Percentiles rank a stretch among this genome's conserved stretches.
Evolutionary conservation across 1,140 invertebrate species (phyloP).

Genomic region (Saccostrea echinata): DNA sequence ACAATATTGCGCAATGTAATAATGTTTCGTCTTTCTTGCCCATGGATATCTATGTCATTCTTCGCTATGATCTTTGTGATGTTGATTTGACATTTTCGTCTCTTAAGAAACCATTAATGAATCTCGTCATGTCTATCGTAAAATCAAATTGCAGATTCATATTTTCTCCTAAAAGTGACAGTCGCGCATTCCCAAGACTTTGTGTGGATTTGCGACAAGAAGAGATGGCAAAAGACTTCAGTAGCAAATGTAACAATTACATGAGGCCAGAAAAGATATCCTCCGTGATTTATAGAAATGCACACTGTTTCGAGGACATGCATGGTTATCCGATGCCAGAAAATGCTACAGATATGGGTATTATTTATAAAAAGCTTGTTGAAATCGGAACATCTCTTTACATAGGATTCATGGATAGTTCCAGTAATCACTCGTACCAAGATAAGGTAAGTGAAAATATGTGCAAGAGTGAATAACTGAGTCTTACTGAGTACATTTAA

Average conservation of each 20-base stretch:
- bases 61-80: not conserved
- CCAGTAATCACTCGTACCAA: not conserved
- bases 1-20: not conserved
- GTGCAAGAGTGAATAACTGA: too few species aligned
- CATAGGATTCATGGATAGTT: not conserved
- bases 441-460: not conserved
- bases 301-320: not conserved
- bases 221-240: not conserved
- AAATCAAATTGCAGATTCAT: not conserved
- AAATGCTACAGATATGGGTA: not conserved
- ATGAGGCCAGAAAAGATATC: not conserved
- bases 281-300: not conserved
- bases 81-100: not conserved
- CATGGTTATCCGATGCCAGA: not conserved
- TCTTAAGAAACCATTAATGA: not conserved
- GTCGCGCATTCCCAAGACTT: not conserved
- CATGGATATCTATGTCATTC: not conserved
- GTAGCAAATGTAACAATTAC: not conserved
- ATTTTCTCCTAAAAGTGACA: not conserved
- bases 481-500: too few species aligned
- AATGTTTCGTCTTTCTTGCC: not conserved
- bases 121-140: not conserved
- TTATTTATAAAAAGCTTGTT: not conserved
- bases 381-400: not conserved
- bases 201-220: not conserved